Percentiles rank a stretch among this genome's conserved stretches.
phyloP scores from a whole-genome alignment of 2,888 invertebrate species.

The Neoitamus cyanurus region DNA sequence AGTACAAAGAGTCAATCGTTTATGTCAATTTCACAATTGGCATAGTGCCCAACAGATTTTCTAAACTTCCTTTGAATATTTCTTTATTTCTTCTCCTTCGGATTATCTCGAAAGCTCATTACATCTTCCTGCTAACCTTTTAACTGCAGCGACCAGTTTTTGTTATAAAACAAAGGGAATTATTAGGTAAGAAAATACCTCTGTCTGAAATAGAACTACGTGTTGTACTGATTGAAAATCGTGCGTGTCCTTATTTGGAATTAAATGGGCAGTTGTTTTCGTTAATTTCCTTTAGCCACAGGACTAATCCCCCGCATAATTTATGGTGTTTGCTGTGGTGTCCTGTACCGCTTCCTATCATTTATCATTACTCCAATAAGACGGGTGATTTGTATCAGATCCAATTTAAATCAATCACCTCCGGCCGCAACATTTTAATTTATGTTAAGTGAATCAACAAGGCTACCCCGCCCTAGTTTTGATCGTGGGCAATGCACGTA shows the following conservation, averaged over 20 bases:
- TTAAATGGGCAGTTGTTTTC: not conserved
- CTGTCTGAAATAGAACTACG: not conserved
- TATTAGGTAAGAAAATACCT: not conserved
- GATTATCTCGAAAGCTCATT: not conserved
- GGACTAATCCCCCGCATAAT: not conserved
- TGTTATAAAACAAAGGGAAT: not conserved
- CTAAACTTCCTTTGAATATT: not conserved
- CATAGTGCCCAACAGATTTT: not conserved
- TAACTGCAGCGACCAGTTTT: not conserved
- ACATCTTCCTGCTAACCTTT: not conserved
- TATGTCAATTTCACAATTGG: not conserved
- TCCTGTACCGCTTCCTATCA: not conserved
- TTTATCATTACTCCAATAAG: conserved; percentile 2
- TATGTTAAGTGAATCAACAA: not conserved
- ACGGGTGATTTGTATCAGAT: conserved; percentile 8
- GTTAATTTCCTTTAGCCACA: not conserved
- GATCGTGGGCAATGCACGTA: not conserved
- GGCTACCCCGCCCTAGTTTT: not conserved
- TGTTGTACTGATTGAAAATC: not conserved
- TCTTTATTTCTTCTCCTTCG: not conserved
- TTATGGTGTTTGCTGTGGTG: not conserved
- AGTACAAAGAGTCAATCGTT: not conserved
- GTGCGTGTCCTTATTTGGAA: not conserved
- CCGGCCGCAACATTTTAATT: not conserved
- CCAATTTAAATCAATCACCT: conserved; percentile 6